Conservation (phyloP, 37 sponge, comb jelly and placozoan species). For the Crambe crambe region DNA sequence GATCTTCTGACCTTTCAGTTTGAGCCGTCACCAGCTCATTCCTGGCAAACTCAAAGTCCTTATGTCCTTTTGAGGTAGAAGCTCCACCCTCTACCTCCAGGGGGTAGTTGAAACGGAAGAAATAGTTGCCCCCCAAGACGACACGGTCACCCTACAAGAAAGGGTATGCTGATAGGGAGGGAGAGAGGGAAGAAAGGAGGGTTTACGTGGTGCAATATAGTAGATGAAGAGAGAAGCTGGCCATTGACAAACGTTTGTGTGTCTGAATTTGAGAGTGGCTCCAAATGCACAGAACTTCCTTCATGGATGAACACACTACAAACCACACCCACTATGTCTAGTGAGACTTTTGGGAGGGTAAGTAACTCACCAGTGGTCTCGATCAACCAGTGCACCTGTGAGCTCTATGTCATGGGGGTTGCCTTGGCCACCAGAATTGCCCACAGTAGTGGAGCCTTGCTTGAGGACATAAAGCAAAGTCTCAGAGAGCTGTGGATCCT, state of each 20-base stretch:
- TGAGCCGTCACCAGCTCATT: slow-evolving; percentile 79
- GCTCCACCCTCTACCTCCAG: slow-evolving; percentile 50
- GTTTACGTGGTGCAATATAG: slow-evolving; percentile 76
- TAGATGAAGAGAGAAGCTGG: slow-evolving; percentile 30
- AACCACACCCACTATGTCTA: background rate
- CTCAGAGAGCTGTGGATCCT: slow-evolving; percentile 92
- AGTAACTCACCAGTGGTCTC: slow-evolving; percentile 77
- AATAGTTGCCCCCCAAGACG: slow-evolving; percentile 85
- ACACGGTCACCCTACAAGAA: slow-evolving; percentile 78
- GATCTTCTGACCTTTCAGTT: slow-evolving; percentile 52
- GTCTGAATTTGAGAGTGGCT: slow-evolving; percentile 45
- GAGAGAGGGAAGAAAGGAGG: background rate
- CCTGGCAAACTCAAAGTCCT: slow-evolving; percentile 77
- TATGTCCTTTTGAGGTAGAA: background rate
- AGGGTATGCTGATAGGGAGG: background rate
- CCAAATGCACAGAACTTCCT: background rate
- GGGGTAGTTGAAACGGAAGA: slow-evolving; percentile 86
- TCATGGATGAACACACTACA: slow-evolving; percentile 9
- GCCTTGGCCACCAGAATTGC: background rate
- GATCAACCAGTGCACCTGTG: slow-evolving; percentile 69
- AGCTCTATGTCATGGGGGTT: slow-evolving; percentile 70
- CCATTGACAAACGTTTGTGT: slow-evolving; percentile 85
- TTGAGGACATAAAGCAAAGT: slow-evolving; percentile 83
- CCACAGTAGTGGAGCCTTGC: slow-evolving; percentile 77
- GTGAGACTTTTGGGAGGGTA: too few species aligned